Base-by-base conservation (phyloP, 2,888 invertebrate genomes). In the Dryadula phaetusa region DNA sequence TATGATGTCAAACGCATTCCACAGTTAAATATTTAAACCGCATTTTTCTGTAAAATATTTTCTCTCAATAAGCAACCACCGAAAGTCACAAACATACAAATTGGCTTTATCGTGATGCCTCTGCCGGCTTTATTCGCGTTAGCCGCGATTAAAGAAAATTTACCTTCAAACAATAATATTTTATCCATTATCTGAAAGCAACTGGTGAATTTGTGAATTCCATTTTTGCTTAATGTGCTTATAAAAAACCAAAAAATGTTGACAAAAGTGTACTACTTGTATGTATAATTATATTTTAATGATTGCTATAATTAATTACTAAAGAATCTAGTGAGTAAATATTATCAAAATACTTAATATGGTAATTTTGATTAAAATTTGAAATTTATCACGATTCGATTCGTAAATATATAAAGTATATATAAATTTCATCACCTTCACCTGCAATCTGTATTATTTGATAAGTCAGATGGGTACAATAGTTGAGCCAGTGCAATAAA, bases 71-170 rank as follows among this genome's bases (percentile, higher is more conserved):
- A 22, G 25, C 40, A 22, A 62, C 22, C 14, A 14, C 20, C 20
- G 37, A 54, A 37, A 37, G 25, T 56, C 34, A 16, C 49, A 52
- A 62, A 52, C 22, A 40, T n/a, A 37, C 61, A 61, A 62, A 52
- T 42, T 40, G 49, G 40, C 12, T 62, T 52, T 62, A 40, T 40
- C 47, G 42, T 52, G 40, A 62, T 28, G 52, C 49, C 28, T 40
- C 40, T 20, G 52, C 7, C 25, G 16, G 40, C 52, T 18, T 52
- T 53, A 5, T 34, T 42, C 16, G 52, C 16, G 40, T 42, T 40
- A 40, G 16, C 25, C 37, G 49, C 47, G 40, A 49, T 62, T 52
- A 40, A 46, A 46, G 20, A 25, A 40, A 49, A 49, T 52, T 60
- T 44, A 40, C 22, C 37, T 56, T 34, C 18, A 20, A 52, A 40